Percentiles rank a stretch among this genome's conserved stretches.
phyloP scores from a whole-genome alignment of 1,140 invertebrate species.

The Caenorhabditis remanei region DNA sequence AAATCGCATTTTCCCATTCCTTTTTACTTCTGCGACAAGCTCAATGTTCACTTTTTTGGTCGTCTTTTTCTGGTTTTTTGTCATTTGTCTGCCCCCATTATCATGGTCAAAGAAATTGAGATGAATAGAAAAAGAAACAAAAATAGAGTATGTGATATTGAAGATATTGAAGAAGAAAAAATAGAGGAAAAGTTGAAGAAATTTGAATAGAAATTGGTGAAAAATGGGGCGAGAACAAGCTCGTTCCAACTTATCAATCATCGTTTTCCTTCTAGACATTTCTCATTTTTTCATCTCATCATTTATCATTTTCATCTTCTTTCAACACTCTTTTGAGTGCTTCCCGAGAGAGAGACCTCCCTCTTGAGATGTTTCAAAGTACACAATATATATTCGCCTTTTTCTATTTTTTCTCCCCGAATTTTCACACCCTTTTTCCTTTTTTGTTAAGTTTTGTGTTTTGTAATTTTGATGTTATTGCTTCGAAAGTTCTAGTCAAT shows the following conservation, averaged over 20 bases:
- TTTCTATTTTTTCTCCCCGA: neutral
- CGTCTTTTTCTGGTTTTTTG: neutral
- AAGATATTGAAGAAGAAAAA: neutral
- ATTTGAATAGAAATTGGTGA: neutral
- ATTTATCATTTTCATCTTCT: conserved; percentile 34
- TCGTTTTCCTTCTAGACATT: neutral
- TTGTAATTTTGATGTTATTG: neutral
- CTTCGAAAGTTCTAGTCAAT: no score
- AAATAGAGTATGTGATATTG: neutral
- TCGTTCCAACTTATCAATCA: conserved; percentile 2
- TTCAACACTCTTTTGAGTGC: conserved; percentile 36
- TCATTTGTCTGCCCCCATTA: neutral
- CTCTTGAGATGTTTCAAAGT: conserved; percentile 51
- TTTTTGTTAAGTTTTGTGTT: neutral
- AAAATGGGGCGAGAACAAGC: neutral
- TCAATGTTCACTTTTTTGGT: conserved; percentile 31
- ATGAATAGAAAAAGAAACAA: neutral
- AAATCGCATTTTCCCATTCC: conserved; percentile 49
- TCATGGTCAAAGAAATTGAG: neutral
- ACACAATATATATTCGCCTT: neutral
- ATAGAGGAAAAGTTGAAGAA: neutral
- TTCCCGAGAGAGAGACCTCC: neutral
- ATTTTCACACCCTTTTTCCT: neutral
- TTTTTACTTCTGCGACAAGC: conserved; percentile 13
- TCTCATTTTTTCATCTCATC: conserved; percentile 44